Evolutionary conservation across 1,140 invertebrate genomes (phyloP), one percentile per base, ranked within the genome.

Genomic region (Scaptodrosophila lebanonensis): DNA sequence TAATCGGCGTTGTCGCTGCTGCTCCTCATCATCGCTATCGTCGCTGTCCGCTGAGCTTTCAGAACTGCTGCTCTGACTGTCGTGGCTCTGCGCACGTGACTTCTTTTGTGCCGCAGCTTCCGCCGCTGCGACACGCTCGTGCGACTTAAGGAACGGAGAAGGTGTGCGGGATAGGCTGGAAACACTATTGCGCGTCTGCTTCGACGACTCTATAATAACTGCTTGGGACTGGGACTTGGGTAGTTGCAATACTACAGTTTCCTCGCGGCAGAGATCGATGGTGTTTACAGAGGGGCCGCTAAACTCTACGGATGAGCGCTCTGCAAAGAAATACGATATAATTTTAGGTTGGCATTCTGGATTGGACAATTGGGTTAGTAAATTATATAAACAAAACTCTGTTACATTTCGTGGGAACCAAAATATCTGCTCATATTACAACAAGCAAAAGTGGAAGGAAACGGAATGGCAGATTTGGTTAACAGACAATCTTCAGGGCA

Each of bases 111-210:
- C 89, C 40, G 72, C 75, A n/a, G 50, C 48, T 6, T 30, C 66
- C 43, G 8, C 25, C 35, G 73, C 88, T 88, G 18, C 56, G 27
- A 40, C 62, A 12, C 86, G 75, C 83, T 94, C 93, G 65, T 93
- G 91, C 39, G 92, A 91, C 86, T 93, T 93, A 50, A 94, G 90
- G 86, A 94, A 94, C 36, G 93, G 93, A 13, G 93, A 94, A 13
- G 93, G 93, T 1, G 93, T 94, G 54, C 93, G 90, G 5, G 93
- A 94, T 12, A 94, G 88, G 71, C 93, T 94, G 86, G 90, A 13
- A 12, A 61, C 42, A 39, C 44, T 70, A 36, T 59, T 69, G 32
- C 66, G 71, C 33, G 11, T 60, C 29, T 38, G n/a, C 33, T 56
- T 33, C 15, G 22, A 40, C 29, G 35, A 43, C 12, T 68, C 56